Evolutionary conservation across 2,113 vertebrate genomes (phyloP).

Genomic region (Tragelaphus scriptus): DNA sequence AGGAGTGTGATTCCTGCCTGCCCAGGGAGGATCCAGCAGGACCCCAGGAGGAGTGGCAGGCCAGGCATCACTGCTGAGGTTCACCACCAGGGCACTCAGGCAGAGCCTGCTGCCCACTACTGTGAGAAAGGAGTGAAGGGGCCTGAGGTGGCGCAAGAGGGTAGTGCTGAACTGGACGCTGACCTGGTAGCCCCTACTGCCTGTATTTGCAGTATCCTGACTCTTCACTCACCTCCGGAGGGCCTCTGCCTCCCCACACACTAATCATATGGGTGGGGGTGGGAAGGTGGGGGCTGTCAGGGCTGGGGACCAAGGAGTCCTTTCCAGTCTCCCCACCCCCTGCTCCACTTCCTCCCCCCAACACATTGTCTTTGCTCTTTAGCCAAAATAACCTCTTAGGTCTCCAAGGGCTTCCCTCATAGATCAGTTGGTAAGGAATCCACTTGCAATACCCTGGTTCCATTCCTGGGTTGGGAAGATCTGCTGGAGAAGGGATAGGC

Average conservation of each 20-base stretch:
- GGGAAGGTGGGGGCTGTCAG: fast-evolving
- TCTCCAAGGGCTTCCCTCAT: neutral
- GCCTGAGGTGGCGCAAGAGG: neutral
- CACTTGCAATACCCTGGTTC: fast-evolving
- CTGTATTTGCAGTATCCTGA: neutral
- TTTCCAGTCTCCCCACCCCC: too few species aligned
- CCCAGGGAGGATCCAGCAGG: neutral
- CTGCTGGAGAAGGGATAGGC: neutral
- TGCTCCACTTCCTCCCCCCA: neutral
- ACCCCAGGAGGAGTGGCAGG: neutral
- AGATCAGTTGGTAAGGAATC: neutral
- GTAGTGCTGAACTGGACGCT: too few species aligned
- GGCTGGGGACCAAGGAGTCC: neutral
- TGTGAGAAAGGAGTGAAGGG: neutral
- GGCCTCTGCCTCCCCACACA: neutral
- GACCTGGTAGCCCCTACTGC: neutral
- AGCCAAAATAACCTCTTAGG: neutral
- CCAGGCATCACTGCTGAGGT: neutral
- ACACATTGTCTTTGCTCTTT: neutral
- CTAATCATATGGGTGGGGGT: neutral
- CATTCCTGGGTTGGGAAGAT: neutral
- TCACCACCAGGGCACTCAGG: neutral
- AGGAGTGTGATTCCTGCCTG: neutral
- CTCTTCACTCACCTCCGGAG: neutral
- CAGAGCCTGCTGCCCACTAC: neutral